Conservation (phyloP, 2,113 vertebrate species). For the Chionodraco myersi region DNA sequence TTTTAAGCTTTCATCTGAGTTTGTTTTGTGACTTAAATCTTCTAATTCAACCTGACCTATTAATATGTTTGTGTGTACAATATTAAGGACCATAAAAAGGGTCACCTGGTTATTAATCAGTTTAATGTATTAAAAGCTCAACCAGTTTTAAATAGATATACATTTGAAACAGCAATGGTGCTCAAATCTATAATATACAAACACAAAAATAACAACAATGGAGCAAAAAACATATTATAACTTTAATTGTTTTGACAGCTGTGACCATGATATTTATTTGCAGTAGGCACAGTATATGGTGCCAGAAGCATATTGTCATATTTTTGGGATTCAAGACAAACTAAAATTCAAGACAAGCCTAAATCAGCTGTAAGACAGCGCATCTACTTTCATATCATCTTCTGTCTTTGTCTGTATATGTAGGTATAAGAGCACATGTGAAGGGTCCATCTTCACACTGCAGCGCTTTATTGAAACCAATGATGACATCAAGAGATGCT, state of each 20-base stretch:
- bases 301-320: not conserved
- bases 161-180: not conserved
- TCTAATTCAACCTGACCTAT: not conserved
- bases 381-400: not conserved
- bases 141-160: not conserved
- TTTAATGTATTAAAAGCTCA: not conserved
- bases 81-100: not conserved
- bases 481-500: conserved; percentile 22
- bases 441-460: conserved; percentile 2
- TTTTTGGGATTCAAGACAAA: not conserved
- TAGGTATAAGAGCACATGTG: not conserved
- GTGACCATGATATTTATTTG: not conserved
- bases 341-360: not conserved
- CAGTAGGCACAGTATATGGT: not conserved
- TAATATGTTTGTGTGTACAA: not conserved
- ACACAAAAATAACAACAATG: too few relatives aligned
- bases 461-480: conserved; percentile 22
- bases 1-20: conserved; percentile 11
- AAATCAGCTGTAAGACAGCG: not conserved
- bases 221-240: not conserved
- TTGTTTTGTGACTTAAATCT: conserved; percentile 17
- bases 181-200: not conserved
- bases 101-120: not conserved
- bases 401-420: conserved; percentile 11
- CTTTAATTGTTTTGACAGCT: not conserved